phyloP scores from a whole-genome alignment of 2,113 vertebrate genomes.

The Archocentrus centrarchus region DNA sequence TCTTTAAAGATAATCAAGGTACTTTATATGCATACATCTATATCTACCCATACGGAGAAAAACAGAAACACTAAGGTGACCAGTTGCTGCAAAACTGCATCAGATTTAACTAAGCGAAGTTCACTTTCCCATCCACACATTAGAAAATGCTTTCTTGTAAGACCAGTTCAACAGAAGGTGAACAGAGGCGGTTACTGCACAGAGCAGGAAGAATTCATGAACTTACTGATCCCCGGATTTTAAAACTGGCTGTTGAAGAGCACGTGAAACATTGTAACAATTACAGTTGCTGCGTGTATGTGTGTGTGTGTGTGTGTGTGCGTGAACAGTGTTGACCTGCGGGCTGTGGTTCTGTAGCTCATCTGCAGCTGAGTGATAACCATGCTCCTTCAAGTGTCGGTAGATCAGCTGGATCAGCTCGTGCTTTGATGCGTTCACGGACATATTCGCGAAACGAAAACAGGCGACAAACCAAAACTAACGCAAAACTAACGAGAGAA shows the following conservation, averaged over 20 bases:
- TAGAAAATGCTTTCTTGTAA: not conserved
- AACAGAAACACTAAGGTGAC: not conserved
- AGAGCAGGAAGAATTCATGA: not conserved
- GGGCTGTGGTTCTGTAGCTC: constrained; percentile 74
- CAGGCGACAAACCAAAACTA: not conserved
- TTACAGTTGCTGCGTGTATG: not conserved
- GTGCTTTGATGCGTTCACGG: constrained; percentile 56
- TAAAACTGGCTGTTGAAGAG: not conserved
- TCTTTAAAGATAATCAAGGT: accelerated
- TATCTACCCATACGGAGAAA: no score
- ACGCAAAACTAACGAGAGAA: not conserved
- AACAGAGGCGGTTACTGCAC: not conserved
- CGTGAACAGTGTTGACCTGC: constrained; percentile 66
- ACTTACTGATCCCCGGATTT: not conserved
- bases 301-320: not conserved
- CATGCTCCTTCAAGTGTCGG: constrained; percentile 77
- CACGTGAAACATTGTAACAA: not conserved
- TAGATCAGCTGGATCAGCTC: constrained; percentile 75
- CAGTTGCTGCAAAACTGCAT: not conserved
- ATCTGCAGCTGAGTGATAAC: constrained; percentile 77
- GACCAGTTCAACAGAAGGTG: not conserved
- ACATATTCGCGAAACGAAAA: constrained; percentile 55
- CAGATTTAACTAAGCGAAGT: not conserved
- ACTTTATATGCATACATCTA: not conserved
- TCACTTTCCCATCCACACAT: not conserved